A percentile compares a stretch with the other conserved stretches of the same genome.
Evolutionary conservation across 2,888 invertebrate species (phyloP).

Genomic region (Nowickia ferox): DNA sequence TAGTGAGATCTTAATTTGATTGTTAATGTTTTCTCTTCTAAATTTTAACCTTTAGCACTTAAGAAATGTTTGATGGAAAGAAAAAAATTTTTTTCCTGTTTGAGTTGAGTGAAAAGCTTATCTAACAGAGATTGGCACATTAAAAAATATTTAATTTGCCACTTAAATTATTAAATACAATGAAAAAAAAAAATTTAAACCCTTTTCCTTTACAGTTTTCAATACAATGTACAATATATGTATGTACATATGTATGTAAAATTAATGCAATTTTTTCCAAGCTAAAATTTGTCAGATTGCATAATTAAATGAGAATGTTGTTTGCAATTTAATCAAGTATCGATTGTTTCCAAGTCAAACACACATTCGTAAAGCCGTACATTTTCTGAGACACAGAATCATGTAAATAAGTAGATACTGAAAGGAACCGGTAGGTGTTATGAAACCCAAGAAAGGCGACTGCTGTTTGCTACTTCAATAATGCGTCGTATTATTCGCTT

Average conservation of each 20-base stretch:
- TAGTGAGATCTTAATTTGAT: no score
- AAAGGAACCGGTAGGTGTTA: slow-evolving; percentile 18
- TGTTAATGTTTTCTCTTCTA: no score
- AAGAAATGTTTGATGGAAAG: no score
- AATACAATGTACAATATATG: no score
- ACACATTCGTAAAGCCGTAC: slow-evolving; percentile 23
- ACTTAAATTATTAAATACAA: no score
- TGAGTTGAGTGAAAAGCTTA: no score
- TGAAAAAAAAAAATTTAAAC: no score
- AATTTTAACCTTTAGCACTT: no score
- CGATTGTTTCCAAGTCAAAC: slow-evolving; percentile 9
- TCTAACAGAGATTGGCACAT: no score
- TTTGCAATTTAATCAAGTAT: slow-evolving; percentile 31
- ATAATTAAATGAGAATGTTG: slow-evolving; percentile 31
- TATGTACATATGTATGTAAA: background rate
- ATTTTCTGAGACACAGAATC: slow-evolving; percentile 1
- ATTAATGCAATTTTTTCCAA: background rate
- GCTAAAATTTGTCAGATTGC: slow-evolving; percentile 3
- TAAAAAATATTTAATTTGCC: no score
- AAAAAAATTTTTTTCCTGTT: no score
- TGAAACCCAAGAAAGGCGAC: slow-evolving; percentile 15
- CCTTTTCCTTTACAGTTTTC: no score
- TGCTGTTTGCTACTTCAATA: slow-evolving; percentile 23
- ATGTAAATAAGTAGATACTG: background rate
- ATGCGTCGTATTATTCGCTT: slow-evolving; percentile 7